Evolutionary conservation across 2,888 invertebrate genomes (phyloP).

Genomic region (Smittia sp.): DNA sequence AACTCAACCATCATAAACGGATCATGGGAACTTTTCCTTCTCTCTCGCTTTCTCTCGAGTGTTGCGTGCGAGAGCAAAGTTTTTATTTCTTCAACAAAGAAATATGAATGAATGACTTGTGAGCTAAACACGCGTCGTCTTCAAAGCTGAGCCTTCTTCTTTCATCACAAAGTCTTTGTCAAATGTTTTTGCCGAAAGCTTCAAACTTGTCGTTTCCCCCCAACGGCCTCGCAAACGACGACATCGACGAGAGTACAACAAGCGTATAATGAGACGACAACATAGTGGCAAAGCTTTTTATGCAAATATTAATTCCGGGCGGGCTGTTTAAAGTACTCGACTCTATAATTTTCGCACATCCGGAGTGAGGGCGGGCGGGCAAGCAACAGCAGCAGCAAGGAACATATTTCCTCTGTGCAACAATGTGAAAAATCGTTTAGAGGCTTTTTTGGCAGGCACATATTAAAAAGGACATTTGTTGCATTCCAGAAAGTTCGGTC

Average conservation of each 20-base stretch:
- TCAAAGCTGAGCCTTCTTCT: background rate
- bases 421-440: constrained; percentile 23
- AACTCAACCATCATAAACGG: too few relatives aligned
- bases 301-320: background rate
- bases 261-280: background rate
- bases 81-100: background rate
- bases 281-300: background rate
- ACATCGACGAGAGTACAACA: background rate
- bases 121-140: background rate
- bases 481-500: constrained; percentile 21
- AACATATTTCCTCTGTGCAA: constrained; percentile 17
- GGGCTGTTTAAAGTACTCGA: constrained; percentile 17
- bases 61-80: background rate
- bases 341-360: constrained; percentile 4
- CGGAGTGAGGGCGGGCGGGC: background rate
- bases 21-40: too few relatives aligned
- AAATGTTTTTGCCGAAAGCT: too few relatives aligned
- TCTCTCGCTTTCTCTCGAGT: too few relatives aligned
- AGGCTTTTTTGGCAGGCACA: constrained; percentile 14
- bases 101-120: background rate
- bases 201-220: background rate
- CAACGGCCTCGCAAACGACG: background rate
- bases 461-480: constrained; percentile 37
- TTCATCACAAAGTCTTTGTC: background rate
- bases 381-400: too few relatives aligned